phyloP scores from a whole-genome alignment of 2,797 vertebrate species.

The Notoglanidium macrostoma region DNA sequence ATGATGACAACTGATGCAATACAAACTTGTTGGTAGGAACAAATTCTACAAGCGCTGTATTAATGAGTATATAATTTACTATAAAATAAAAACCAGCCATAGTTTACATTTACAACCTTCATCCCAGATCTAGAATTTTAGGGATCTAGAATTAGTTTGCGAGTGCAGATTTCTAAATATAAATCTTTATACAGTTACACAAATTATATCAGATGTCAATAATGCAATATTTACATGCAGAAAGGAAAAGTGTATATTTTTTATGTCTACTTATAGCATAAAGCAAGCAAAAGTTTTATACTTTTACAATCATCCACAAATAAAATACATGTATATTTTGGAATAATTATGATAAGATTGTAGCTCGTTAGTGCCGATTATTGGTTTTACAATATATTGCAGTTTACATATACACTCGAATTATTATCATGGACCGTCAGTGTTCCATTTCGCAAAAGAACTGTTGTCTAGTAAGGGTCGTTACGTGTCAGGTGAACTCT shows the following conservation, averaged over 20 bases:
- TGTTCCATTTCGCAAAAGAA: not conserved
- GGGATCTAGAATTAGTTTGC: not conserved
- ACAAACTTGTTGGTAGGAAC: not conserved
- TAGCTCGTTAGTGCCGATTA: not conserved
- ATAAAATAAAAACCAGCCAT: conserved; percentile 11
- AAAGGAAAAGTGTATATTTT: not conserved
- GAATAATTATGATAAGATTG: not conserved
- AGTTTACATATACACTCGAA: not conserved
- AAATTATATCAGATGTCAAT: not conserved
- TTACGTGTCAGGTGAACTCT: not conserved
- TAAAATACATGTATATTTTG: not conserved
- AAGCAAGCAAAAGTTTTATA: conserved; percentile 1
- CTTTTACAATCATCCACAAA: not conserved
- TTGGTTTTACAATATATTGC: not conserved
- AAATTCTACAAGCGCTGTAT: not conserved
- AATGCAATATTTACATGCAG: not conserved
- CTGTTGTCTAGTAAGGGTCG: not conserved
- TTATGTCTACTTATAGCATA: not conserved
- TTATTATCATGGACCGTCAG: not conserved
- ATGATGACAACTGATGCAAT: not conserved
- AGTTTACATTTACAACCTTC: not conserved
- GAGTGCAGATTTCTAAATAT: not conserved
- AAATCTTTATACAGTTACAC: not conserved
- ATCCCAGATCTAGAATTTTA: not conserved
- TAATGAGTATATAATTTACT: not conserved